Evolutionary conservation across 2,888 invertebrate species (phyloP), one percentile per base, ranked within the genome.

Genomic region (Rotaria sp.): DNA sequence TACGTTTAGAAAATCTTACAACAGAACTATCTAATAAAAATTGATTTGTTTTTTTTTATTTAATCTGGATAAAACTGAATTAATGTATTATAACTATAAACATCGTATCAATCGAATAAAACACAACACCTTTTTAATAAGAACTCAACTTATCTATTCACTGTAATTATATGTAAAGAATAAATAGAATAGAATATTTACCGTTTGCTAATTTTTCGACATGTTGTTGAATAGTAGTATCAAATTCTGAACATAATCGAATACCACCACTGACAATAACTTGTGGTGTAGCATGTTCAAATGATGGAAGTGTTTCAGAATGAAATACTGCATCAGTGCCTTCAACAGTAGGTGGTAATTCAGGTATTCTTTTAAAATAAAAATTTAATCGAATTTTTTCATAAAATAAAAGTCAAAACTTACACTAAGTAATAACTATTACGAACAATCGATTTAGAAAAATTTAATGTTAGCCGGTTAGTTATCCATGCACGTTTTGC

Each of bases 391-490:
- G 11, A 59, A 15, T 67, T 30, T 7, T 35, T 35, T 30, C 35
- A 67, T 35, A 2, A 67, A 35, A 67, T 7, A 35, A 67, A 35
- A 26, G 21, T 35, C 15, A 18, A 67, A 35, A 7, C 80, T 80
- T 80, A 80, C 80, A 80, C 45, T 26, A 80, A 45, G n/a, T 45
- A 80, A 80, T 80, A 80, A 45, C 45, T 80, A 45, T 41, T 80
- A 45, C 80, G 80, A n/a, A 80, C 4, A 35, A 67, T 21, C 7
- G 67, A 67, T 35, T 67, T 67, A 26, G 80, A 80, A 26, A 45
- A 24, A 80, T 45, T 4, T 21, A 80, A 80, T 45, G 26, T 26
- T n/a, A 45, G 80, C 45, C 45, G 80, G 45, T 45, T 45, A 26
- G 80, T n/a, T 80, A 45, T 26, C 8, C 26, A n/a, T 80, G 80